Conservation (phyloP, 2,113 vertebrate species). For the Empidonax traillii region DNA sequence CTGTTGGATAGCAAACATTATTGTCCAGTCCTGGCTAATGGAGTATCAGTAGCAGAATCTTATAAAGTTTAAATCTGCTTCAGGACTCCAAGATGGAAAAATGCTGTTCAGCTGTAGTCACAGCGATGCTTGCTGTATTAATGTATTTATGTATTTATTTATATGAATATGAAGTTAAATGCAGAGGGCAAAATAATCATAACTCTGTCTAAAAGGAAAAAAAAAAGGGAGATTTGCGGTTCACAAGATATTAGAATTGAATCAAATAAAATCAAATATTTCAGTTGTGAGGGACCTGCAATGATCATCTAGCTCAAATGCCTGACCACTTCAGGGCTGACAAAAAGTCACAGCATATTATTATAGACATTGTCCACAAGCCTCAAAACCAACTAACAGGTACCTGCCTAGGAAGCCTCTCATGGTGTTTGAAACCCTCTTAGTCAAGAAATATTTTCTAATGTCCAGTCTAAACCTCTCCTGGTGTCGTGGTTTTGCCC, state of each 20-base stretch:
- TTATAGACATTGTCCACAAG: background rate
- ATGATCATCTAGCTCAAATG: background rate
- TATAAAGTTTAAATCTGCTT: background rate
- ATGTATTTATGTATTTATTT: background rate
- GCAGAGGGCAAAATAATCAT: background rate
- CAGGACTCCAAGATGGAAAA: background rate
- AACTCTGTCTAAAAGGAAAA: background rate
- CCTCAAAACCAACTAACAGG: background rate
- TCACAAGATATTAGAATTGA: background rate
- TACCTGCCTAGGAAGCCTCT: background rate
- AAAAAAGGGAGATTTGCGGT: background rate
- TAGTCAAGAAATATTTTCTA: background rate
- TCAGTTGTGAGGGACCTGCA: background rate
- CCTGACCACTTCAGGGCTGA: background rate
- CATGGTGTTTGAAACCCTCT: background rate
- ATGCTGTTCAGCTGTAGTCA: background rate
- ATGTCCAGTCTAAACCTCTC: background rate
- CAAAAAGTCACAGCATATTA: background rate
- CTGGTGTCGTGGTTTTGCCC: too few species aligned
- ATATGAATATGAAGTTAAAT: background rate
- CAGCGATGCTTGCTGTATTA: background rate
- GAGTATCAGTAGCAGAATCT: background rate
- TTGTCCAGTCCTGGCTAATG: background rate
- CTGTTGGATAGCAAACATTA: background rate
- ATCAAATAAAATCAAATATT: background rate